A percentile compares a stretch with the other conserved stretches of the same genome.
Conservation (phyloP, 2,888 invertebrate genomes). For the Lepidocyrtoides sp. region DNA sequence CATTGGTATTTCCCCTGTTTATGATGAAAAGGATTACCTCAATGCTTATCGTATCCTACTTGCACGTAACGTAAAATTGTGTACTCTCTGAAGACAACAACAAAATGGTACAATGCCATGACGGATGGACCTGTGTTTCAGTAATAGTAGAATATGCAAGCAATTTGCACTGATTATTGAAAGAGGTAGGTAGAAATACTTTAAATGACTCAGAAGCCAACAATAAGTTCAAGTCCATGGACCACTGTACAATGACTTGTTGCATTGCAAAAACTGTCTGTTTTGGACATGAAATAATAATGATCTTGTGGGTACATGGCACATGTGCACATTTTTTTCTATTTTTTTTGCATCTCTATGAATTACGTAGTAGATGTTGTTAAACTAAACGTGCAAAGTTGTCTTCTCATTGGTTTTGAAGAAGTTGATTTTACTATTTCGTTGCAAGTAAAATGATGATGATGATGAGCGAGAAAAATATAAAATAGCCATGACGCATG, state of each 20-base stretch:
- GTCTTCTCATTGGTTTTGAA: neutral
- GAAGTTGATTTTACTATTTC: neutral
- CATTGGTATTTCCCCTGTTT: conserved; percentile 33
- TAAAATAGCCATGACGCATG: conserved; percentile 69
- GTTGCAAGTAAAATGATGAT: neutral
- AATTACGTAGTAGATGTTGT: neutral
- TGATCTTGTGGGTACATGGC: neutral
- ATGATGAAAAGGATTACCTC: neutral
- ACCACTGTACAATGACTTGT: conserved; percentile 34
- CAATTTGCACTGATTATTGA: conserved; percentile 23
- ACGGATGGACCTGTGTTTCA: neutral
- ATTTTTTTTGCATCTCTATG: neutral
- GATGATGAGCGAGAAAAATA: conserved; percentile 20
- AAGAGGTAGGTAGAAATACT: neutral
- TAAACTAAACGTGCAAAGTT: neutral
- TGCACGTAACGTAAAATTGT: neutral
- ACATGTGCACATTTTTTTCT: neutral
- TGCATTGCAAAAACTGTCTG: neutral
- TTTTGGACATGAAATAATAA: neutral
- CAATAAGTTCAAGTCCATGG: conserved; percentile 39
- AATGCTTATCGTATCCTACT: neutral
- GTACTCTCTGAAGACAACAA: neutral
- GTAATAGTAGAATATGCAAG: neutral
- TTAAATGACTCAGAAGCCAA: conserved; percentile 20
- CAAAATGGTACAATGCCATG: neutral